Conservation (phyloP, 53 echinoderm and acorn worm genomes). For the Luidia sarsii region DNA sequence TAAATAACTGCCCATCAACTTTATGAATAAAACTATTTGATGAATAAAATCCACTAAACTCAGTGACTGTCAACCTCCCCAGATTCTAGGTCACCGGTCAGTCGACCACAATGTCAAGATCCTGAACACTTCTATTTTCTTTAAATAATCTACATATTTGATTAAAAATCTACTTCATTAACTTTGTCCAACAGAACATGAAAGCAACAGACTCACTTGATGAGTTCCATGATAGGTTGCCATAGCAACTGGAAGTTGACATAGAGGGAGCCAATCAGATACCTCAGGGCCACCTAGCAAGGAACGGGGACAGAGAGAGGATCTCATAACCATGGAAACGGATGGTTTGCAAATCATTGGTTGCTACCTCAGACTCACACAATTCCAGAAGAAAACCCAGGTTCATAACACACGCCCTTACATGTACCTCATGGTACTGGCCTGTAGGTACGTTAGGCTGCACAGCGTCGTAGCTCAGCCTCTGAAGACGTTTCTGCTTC, state of each 20-base stretch:
- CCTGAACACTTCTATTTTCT: not conserved
- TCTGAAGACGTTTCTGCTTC: slow-evolving; percentile 76
- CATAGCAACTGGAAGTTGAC: slow-evolving; percentile 90
- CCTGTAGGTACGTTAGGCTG: slow-evolving; percentile 68
- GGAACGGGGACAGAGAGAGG: slow-evolving; percentile 8
- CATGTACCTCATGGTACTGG: slow-evolving; percentile 56
- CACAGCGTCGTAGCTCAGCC: slow-evolving; percentile 60
- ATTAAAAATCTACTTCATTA: no score
- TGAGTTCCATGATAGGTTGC: slow-evolving; percentile 82
- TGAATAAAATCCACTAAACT: no score
- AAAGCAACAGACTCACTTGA: slow-evolving; percentile 72
- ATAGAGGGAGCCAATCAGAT: slow-evolving; percentile 79
- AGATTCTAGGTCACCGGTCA: no score
- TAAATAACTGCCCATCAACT: no score
- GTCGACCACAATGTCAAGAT: no score
- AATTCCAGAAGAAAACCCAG: no score
- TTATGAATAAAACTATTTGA: no score
- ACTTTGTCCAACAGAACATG: not conserved
- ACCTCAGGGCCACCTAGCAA: slow-evolving; percentile 81
- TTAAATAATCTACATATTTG: not conserved
- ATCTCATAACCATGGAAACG: no score
- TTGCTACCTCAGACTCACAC: no score
- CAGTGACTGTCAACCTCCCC: no score
- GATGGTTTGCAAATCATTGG: no score
- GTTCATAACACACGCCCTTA: not conserved